These are phyloP conservation scores for Dryobotodes eremita DNA, from an alignment of 2,888 invertebrate genomes.

Conservation along the genomic window DNA sequence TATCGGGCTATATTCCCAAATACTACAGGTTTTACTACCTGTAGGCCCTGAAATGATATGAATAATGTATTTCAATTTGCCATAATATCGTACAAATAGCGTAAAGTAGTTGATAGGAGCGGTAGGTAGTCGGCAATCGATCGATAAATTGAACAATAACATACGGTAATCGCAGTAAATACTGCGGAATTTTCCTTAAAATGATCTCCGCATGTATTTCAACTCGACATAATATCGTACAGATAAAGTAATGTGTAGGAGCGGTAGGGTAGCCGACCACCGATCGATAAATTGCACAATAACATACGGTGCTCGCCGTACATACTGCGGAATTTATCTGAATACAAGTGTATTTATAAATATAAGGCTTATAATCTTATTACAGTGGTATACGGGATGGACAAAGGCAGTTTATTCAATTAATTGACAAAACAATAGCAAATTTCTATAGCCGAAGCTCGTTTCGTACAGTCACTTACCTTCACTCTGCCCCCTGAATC, in stretches of 20 bases:
- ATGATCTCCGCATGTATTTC: no score
- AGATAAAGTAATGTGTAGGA: neutral
- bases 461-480: constrained; percentile 83
- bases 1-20: constrained; percentile 99
- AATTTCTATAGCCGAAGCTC: neutral
- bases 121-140: neutral
- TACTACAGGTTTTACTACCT: constrained; percentile 98
- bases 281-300: constrained; percentile 18
- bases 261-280: neutral
- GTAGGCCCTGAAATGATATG: constrained; percentile 92
- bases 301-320: no score
- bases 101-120: neutral
- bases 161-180: no score
- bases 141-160: constrained; percentile 16
- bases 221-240: neutral
- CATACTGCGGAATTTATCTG: neutral
- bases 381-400: neutral
- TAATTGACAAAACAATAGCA: constrained; percentile 14
- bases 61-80: neutral
- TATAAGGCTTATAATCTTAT: neutral
- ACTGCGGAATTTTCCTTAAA: neutral
- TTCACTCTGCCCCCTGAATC: constrained; percentile 97
- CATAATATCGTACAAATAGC: neutral
- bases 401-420: neutral
- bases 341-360: neutral